A percentile compares a stretch with the other conserved stretches of the same genome.
phyloP scores from a whole-genome alignment of 1,140 invertebrate species.

The Monomorium pharaonis region DNA sequence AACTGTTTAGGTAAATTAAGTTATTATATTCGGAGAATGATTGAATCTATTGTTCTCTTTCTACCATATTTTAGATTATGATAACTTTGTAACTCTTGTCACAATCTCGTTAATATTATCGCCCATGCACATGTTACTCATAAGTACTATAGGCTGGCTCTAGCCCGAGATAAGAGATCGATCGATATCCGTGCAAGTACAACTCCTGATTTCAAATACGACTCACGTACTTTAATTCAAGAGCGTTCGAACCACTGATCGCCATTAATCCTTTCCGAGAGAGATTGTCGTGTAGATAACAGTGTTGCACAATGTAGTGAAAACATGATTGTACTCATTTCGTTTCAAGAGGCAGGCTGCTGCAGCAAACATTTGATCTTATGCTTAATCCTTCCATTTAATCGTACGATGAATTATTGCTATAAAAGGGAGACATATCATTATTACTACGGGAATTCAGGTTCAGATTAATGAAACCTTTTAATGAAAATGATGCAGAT shows the following conservation, averaged over 20 bases:
- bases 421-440: not conserved
- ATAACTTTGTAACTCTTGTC: constrained; percentile 27
- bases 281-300: constrained; percentile 1
- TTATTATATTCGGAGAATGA: not conserved
- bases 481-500: not conserved
- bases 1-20: not conserved
- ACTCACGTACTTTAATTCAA: not conserved
- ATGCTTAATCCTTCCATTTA: not conserved
- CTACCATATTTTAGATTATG: not conserved
- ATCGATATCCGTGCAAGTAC: constrained; percentile 9
- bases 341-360: not conserved
- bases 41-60: not conserved
- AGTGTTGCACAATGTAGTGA: not conserved
- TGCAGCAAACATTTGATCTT: constrained; percentile 7
- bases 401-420: not conserved
- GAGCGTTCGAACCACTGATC: not conserved
- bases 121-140: not conserved
- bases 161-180: constrained; percentile 11
- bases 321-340: not conserved
- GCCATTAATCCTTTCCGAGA: constrained; percentile 26
- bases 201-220: not conserved
- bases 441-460: not conserved
- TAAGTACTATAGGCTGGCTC: not conserved
- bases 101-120: constrained; percentile 39
- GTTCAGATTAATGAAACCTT: constrained; percentile 1